Conservation (phyloP, 1,140 invertebrate genomes). For the Caenorhabditis elegans region DNA sequence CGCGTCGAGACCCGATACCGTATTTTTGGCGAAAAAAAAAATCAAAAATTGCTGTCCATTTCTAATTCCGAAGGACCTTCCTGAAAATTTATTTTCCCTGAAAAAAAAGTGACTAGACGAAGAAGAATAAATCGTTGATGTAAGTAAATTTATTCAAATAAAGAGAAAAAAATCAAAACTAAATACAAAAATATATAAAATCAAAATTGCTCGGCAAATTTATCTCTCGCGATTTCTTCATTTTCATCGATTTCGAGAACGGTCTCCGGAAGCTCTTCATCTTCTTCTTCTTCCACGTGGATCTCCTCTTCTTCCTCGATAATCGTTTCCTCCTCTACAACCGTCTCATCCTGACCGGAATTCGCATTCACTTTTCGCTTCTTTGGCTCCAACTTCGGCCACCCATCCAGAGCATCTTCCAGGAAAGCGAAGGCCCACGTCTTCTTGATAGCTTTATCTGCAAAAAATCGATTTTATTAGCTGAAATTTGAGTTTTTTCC, state of each 20-base stretch:
- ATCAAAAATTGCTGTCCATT: too few relatives aligned
- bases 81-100: too few relatives aligned
- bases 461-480: not conserved
- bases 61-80: too few relatives aligned
- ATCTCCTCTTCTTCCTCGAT: not conserved
- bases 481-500: too few relatives aligned
- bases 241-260: not conserved
- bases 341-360: not conserved
- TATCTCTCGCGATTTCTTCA: not conserved
- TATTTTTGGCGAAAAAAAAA: too few relatives aligned
- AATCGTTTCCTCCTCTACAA: not conserved
- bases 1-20: too few relatives aligned
- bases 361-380: not conserved
- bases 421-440: not conserved
- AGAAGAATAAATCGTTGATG: too few relatives aligned
- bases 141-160: not conserved
- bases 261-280: not conserved
- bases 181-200: not conserved
- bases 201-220: slow-evolving; percentile 13
- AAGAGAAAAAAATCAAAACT: not conserved
- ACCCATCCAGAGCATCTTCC: not conserved
- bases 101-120: too few relatives aligned
- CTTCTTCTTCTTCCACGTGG: not conserved
- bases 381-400: slow-evolving; percentile 1
- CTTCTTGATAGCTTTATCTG: slow-evolving; percentile 5